These are phyloP conservation scores for Plutella xylostella DNA, from an alignment of 2,888 invertebrate species.

Conservation along the genomic window DNA sequence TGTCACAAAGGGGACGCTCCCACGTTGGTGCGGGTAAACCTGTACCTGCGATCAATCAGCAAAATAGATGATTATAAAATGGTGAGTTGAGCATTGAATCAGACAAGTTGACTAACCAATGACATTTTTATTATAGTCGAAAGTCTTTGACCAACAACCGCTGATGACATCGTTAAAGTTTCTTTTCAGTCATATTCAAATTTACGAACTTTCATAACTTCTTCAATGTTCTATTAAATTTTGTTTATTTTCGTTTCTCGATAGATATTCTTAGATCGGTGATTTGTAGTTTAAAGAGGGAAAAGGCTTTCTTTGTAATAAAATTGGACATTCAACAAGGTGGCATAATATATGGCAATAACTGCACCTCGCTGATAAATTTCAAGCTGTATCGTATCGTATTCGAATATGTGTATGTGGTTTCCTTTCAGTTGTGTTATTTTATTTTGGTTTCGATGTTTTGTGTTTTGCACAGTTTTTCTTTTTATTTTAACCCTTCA, in stretches of 20 bases:
- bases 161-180: no score
- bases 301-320: constrained; percentile 47
- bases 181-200: no score
- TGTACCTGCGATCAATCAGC: constrained; percentile 97
- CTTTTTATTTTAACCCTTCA: neutral
- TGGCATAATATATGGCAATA: constrained; percentile 41
- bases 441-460: constrained; percentile 24
- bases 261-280: no score
- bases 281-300: neutral
- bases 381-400: constrained; percentile 23
- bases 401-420: constrained; percentile 43
- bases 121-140: constrained; percentile 52
- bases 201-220: no score
- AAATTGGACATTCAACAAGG: constrained; percentile 19
- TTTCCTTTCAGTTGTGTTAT: constrained; percentile 23
- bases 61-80: constrained; percentile 99
- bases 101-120: constrained; percentile 19
- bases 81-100: constrained; percentile 80
- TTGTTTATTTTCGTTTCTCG: no score
- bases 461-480: constrained; percentile 14
- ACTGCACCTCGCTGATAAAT: constrained; percentile 54
- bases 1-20: constrained; percentile 80
- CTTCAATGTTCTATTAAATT: no score
- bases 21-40: constrained; percentile 92
- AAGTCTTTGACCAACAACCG: no score